A percentile compares a stretch with the other conserved stretches of the same genome.
These are phyloP conservation scores for Dermatemys mawii DNA, from an alignment of 2,113 vertebrate species.

Conservation along the genomic window DNA sequence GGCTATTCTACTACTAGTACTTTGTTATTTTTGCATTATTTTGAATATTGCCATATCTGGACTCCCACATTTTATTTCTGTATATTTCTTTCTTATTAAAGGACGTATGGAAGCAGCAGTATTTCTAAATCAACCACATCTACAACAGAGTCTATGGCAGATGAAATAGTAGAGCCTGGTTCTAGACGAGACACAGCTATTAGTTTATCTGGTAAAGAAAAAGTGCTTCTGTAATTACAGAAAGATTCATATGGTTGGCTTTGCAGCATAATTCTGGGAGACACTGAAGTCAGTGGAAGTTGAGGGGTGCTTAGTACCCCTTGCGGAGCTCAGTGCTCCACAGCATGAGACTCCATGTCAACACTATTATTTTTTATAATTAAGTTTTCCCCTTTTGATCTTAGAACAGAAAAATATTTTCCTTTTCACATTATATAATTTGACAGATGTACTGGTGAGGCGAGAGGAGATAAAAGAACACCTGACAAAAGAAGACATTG, in stretches of 20 bases:
- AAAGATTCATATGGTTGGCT: not conserved
- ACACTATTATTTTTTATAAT: not conserved
- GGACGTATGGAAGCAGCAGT: conserved; percentile 81
- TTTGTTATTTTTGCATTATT: not conserved
- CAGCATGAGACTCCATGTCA: not conserved
- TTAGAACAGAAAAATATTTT: not conserved
- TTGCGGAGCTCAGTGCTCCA: not conserved
- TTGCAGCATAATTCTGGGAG: not conserved
- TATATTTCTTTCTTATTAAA: conserved; percentile 59
- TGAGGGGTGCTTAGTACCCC: not conserved
- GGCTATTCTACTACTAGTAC: not conserved
- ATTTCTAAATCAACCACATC: conserved; percentile 78
- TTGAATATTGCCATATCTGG: not conserved
- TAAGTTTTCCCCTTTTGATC: accelerated
- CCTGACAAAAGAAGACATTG: conserved; percentile 78
- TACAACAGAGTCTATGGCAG: conserved; percentile 63
- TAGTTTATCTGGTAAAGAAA: conserved; percentile 79
- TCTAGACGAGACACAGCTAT: conserved; percentile 60
- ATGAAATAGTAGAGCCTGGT: conserved; percentile 78
- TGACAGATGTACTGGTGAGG: conserved; percentile 74
- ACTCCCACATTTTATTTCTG: not conserved
- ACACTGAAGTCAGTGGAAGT: not conserved
- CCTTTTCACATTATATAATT: not conserved
- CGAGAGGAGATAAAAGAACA: conserved; percentile 65
- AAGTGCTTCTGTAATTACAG: accelerated